A percentile compares a stretch with the other conserved stretches of the same genome.
These are phyloP conservation scores for Thalassoma bifasciatum DNA, from an alignment of 2,113 vertebrate genomes.

Conservation along the genomic window DNA sequence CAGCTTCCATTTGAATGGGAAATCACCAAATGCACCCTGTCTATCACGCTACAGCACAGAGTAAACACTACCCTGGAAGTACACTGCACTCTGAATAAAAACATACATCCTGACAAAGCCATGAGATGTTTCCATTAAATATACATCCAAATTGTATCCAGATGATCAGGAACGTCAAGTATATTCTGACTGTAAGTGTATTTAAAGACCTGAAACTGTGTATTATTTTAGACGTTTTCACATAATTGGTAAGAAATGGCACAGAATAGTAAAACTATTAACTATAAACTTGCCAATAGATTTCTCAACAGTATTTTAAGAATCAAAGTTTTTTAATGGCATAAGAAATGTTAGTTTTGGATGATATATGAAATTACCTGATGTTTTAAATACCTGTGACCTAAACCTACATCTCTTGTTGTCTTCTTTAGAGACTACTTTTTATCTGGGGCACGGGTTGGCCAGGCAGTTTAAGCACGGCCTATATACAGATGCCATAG, in stretches of 20 bases:
- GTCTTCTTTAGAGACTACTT: too few species aligned
- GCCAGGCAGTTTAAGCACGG: too few species aligned
- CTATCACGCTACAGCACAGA: constrained; percentile 8
- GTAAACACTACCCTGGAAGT: background rate
- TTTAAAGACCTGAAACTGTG: background rate
- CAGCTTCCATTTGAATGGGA: constrained; percentile 70
- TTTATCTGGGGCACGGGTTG: too few species aligned
- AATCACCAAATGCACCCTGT: constrained; percentile 32
- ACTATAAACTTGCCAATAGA: too few species aligned
- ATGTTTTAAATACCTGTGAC: too few species aligned
- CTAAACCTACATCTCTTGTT: too few species aligned
- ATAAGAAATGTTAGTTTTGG: background rate
- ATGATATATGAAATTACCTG: too few species aligned
- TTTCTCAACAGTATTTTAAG: too few species aligned
- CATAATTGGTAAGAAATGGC: background rate
- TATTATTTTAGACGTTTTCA: background rate
- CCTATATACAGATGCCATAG: too few species aligned
- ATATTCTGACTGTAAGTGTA: constrained; percentile 12
- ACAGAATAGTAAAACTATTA: too few species aligned
- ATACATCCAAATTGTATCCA: constrained; percentile 29
- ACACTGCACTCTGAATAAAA: constrained; percentile 4
- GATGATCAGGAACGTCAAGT: constrained; percentile 1
- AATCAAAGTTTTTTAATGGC: background rate
- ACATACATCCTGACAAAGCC: constrained; percentile 31
- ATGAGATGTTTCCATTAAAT: constrained; percentile 30